These are phyloP conservation scores for Scolopax rusticola DNA, from an alignment of 2,797 vertebrate genomes.

Conservation along the genomic window DNA sequence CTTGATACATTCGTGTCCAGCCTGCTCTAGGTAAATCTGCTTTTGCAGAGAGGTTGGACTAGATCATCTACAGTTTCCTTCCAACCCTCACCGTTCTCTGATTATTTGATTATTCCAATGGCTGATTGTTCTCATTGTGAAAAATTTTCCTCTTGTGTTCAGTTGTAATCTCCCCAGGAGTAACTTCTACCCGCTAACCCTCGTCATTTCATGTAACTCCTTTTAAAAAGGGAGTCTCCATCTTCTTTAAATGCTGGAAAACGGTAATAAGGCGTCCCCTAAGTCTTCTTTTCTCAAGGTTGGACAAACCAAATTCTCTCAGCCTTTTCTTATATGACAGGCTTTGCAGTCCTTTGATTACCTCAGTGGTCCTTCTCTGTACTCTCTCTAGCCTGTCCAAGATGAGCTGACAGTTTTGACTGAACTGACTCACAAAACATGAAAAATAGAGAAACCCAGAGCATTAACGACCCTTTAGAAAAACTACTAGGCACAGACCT, in stretches of 20 bases:
- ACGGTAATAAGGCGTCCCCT: no score
- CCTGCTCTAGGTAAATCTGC: not conserved
- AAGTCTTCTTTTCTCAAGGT: not conserved
- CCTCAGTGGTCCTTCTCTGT: not conserved
- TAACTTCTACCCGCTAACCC: not conserved
- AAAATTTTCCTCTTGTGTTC: not conserved
- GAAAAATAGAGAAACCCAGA: not conserved
- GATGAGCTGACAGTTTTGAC: not conserved
- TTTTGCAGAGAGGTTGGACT: not conserved
- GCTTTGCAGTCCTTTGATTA: not conserved
- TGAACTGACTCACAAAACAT: not conserved
- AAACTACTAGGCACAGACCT: not conserved
- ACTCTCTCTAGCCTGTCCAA: not conserved
- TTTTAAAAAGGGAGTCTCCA: not conserved
- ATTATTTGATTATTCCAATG: not conserved
- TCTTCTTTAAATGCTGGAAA: not conserved
- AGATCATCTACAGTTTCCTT: not conserved
- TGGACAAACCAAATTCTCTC: not conserved
- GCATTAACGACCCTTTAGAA: not conserved
- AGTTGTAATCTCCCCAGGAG: not conserved
- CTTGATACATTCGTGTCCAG: not conserved
- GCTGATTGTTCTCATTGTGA: not conserved
- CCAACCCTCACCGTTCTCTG: not conserved
- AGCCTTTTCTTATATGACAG: not conserved
- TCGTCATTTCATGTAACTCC: not conserved